Base-by-base conservation (phyloP, 30 jellyfish, hydroid and myxozoan genomes). In the Calvadosia cruxmelitensis region DNA sequence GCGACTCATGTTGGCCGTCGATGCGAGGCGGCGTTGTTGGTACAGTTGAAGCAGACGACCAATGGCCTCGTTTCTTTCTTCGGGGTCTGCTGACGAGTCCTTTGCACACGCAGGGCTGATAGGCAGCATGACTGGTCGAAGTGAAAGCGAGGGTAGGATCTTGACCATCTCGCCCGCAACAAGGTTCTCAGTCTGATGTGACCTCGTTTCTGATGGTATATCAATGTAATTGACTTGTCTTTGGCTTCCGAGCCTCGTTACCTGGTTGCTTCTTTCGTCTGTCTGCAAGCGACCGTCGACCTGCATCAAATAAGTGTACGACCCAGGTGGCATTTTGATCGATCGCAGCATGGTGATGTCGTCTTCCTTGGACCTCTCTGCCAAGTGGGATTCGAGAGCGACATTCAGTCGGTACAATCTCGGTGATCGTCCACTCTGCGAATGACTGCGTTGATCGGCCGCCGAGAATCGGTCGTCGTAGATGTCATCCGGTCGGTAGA, bases 141-240 rank as follows among this genome's bases (percentile, higher is more conserved):
- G 57, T 5, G 57, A 20, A 42, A 42, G 57, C n/a, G n/a, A n/a
- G n/a, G n/a, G n/a, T n/a, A n/a, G n/a, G n/a, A n/a, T n/a, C n/a
- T n/a, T n/a, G n/a, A n/a, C n/a, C n/a, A n/a, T n/a, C n/a, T n/a
- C n/a, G n/a, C n/a, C n/a, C n/a, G n/a, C n/a, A n/a, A n/a, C n/a
- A n/a, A n/a, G n/a, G n/a, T n/a, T n/a, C n/a, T n/a, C n/a, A n/a
- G n/a, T n/a, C n/a, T n/a, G n/a, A n/a, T n/a, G n/a, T n/a, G n/a
- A n/a, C n/a, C n/a, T n/a, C n/a, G n/a, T n/a, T n/a, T n/a, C n/a
- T n/a, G n/a, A n/a, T n/a, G n/a, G 57, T 42, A 69, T 77, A 62
- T 68, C 72, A n/a, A 78, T 48, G 31, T 34, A 78, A 69, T 78
- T 36, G 25, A 78, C 91, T 33, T 53, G 52, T 63, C 91, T 65